Evolutionary conservation across 2,888 invertebrate species (phyloP).

Genomic region (Blastobasis lacticolella): DNA sequence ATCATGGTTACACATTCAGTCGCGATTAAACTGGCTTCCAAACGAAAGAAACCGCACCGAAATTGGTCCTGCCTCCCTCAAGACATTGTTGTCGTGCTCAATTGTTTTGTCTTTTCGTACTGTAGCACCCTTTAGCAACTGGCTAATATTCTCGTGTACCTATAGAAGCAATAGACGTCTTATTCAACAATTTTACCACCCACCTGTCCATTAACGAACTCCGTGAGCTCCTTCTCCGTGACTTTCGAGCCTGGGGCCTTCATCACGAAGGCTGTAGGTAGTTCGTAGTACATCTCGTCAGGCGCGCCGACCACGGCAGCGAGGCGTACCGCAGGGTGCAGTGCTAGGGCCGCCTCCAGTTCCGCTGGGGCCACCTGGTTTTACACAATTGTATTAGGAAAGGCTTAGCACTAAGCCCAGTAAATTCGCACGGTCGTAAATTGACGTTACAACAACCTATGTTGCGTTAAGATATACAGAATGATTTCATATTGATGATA

Average conservation of each 20-base stretch:
- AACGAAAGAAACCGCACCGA: too few species aligned
- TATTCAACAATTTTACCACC: background rate
- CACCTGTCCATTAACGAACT: constrained; percentile 13
- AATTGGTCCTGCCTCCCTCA: background rate
- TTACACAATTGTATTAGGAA: background rate
- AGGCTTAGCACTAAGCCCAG: too few species aligned
- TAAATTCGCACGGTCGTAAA: too few species aligned
- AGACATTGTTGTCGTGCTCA: background rate
- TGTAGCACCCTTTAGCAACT: background rate
- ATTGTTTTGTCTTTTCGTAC: background rate
- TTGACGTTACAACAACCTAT: too few species aligned
- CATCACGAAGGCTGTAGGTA: constrained; percentile 77
- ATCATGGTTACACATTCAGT: too few species aligned
- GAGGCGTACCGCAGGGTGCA: constrained; percentile 78
- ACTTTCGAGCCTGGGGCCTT: constrained; percentile 11
- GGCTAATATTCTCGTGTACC: background rate
- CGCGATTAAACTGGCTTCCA: too few species aligned
- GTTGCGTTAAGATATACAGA: too few species aligned
- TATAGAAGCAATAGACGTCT: background rate
- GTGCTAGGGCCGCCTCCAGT: constrained; percentile 81
- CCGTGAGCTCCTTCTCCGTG: constrained; percentile 17
- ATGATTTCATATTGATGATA: too few species aligned
- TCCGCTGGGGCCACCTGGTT: constrained; percentile 84
- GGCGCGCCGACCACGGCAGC: constrained; percentile 83
- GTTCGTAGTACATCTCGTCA: constrained; percentile 75